These are phyloP conservation scores for Macrocentrus cingulum DNA, from an alignment of 1,140 invertebrate genomes.

Conservation along the genomic window DNA sequence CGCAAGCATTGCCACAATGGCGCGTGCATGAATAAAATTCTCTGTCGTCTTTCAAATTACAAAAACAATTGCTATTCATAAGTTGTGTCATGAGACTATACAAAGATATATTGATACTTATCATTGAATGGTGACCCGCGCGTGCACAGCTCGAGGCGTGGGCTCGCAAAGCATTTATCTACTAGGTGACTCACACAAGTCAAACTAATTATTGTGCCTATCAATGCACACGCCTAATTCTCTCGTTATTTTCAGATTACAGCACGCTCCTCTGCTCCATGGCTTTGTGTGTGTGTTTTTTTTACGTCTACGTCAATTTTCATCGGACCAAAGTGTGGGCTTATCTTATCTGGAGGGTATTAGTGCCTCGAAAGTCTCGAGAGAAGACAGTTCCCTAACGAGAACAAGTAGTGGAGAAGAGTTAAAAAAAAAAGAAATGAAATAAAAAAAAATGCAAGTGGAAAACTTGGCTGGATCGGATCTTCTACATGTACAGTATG, in stretches of 20 bases:
- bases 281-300: background rate
- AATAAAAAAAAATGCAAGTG: constrained; percentile 4
- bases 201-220: too few species aligned
- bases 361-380: constrained; percentile 1
- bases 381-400: constrained; percentile 23
- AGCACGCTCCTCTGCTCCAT: too few species aligned
- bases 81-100: too few species aligned
- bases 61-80: too few species aligned
- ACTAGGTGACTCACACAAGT: too few species aligned
- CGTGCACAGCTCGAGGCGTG: too few species aligned
- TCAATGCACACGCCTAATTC: too few species aligned
- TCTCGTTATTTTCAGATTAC: too few species aligned
- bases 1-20: too few species aligned
- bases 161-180: constrained; percentile 6
- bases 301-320: constrained; percentile 20
- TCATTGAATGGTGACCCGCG: constrained; percentile 19
- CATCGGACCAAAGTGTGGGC: constrained; percentile 14
- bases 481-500: background rate
- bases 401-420: constrained; percentile 12
- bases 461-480: constrained; percentile 14
- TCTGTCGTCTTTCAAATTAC: too few species aligned
- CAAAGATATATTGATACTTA: constrained; percentile 18
- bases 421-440: constrained; percentile 2
- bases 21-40: too few species aligned
- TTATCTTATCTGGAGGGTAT: constrained; percentile 22